Evolutionary conservation across 2,888 invertebrate genomes (phyloP).

Genomic region (Carterocephalus palaemon): DNA sequence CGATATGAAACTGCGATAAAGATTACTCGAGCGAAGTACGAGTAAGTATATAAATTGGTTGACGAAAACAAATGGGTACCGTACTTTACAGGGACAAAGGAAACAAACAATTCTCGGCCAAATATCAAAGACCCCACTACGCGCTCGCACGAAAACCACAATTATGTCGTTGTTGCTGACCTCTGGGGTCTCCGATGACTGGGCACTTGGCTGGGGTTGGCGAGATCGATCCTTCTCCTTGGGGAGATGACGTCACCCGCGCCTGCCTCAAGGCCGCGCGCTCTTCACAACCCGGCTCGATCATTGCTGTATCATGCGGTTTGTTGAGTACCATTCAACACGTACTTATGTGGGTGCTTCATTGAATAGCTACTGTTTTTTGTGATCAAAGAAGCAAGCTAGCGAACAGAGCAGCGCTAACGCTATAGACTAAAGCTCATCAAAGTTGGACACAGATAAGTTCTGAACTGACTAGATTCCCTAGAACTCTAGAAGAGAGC

Average conservation of each 20-base stretch:
- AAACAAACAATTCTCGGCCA: constrained; percentile 23
- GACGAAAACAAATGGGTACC: constrained; percentile 9
- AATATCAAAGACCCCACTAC: constrained; percentile 13
- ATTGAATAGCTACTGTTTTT: too few relatives aligned
- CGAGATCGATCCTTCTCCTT: constrained; percentile 16
- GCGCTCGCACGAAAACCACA: constrained; percentile 12
- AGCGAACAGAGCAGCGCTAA: too few relatives aligned
- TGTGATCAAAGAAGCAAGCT: too few relatives aligned
- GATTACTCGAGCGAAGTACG: not conserved
- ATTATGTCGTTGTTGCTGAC: constrained; percentile 17
- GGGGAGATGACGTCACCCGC: constrained; percentile 19
- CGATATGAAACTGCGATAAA: not conserved
- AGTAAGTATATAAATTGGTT: constrained; percentile 1
- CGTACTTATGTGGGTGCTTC: too few relatives aligned
- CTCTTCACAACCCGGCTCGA: constrained; percentile 4
- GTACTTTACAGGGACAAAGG: constrained; percentile 13
- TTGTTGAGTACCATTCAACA: constrained; percentile 15
- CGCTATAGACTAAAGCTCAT: too few relatives aligned
- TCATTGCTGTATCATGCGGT: constrained; percentile 15
- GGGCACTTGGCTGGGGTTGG: constrained; percentile 13
- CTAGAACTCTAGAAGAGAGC: too few relatives aligned
- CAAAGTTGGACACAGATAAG: too few relatives aligned
- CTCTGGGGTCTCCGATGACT: constrained; percentile 9
- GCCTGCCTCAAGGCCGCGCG: constrained; percentile 16
- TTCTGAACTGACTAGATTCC: too few relatives aligned